These are phyloP conservation scores for Linyphia triangularis DNA, from an alignment of 2,888 invertebrate genomes.

Conservation along the genomic window DNA sequence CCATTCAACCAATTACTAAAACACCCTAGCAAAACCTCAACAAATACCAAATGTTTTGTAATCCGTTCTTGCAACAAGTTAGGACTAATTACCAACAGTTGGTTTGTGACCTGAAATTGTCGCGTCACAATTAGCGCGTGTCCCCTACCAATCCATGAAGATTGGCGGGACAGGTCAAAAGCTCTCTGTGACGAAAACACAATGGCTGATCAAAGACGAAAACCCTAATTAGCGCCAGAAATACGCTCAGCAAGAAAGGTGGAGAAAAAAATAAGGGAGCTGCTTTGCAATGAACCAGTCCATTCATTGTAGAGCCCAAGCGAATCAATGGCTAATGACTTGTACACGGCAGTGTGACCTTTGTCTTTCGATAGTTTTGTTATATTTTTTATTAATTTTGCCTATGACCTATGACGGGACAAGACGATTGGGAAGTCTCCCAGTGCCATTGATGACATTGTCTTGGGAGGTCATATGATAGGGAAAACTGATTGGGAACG, in stretches of 20 bases:
- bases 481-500: neutral
- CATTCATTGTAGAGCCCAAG: slow-evolving; percentile 38
- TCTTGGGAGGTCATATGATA: slow-evolving; percentile 26
- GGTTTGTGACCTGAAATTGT: slow-evolving; percentile 31
- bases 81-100: neutral
- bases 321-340: slow-evolving; percentile 72
- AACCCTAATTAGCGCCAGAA: slow-evolving; percentile 68
- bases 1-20: no score
- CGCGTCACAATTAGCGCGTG: slow-evolving; percentile 37
- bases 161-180: slow-evolving; percentile 42
- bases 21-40: no score
- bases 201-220: slow-evolving; percentile 54
- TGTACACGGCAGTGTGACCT: slow-evolving; percentile 66
- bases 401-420: slow-evolving; percentile 68
- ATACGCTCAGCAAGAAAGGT: slow-evolving; percentile 65
- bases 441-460: slow-evolving; percentile 52
- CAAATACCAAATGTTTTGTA: no score
- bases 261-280: slow-evolving; percentile 57
- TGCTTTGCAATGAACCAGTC: slow-evolving; percentile 60
- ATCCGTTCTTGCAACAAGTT: no score
- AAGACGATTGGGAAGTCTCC: slow-evolving; percentile 43
- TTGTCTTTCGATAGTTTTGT: slow-evolving; percentile 36
- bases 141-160: slow-evolving; percentile 60
- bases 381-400: slow-evolving; percentile 45
- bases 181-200: slow-evolving; percentile 67